Conservation (phyloP, 2,888 invertebrate genomes). For the Tetranychus truncatus region DNA sequence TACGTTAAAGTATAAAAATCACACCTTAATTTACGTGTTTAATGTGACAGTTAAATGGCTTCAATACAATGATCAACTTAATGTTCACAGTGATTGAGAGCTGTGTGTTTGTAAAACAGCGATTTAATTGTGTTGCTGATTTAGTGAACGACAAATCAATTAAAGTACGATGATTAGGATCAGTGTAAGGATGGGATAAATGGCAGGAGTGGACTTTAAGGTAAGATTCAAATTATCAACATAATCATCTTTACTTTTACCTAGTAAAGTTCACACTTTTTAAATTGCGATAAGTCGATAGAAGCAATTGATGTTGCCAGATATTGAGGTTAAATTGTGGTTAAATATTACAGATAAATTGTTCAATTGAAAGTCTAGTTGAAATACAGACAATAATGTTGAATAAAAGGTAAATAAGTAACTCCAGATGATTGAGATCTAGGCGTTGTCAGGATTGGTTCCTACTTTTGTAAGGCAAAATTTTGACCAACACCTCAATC, state of each 20-base stretch:
- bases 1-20: background rate
- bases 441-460: background rate
- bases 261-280: background rate
- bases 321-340: background rate
- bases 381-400: no score
- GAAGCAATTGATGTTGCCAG: background rate
- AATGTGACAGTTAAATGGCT: background rate
- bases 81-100: no score
- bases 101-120: no score
- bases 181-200: background rate
- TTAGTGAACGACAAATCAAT: no score
- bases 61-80: background rate
- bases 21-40: background rate
- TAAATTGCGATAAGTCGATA: background rate
- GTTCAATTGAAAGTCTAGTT: no score
- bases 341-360: background rate
- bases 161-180: no score
- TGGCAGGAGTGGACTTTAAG: background rate
- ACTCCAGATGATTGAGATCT: background rate
- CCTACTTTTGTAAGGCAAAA: background rate
- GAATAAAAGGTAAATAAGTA: background rate
- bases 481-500: background rate
- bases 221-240: background rate
- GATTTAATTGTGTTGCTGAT: no score
- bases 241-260: no score